Evolutionary conservation across 2,797 vertebrate species (phyloP), one percentile per base, ranked within the genome.

Genomic region (Propithecus perrieri): DNA sequence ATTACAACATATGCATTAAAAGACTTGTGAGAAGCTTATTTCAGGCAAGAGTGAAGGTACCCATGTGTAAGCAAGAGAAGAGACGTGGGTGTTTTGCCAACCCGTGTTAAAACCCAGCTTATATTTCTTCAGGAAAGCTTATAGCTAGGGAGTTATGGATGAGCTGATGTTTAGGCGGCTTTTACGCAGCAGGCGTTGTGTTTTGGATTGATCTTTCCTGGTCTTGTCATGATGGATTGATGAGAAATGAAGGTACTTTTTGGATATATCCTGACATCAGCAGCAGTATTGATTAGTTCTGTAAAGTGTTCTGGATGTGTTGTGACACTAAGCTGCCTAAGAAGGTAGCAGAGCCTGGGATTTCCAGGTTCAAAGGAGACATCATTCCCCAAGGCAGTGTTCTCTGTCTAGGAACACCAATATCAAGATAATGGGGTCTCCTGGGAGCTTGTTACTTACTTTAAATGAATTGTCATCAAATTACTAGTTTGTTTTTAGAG

Each of bases 371-470:
- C 85, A 85, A 65, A 97, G 87, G 63, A 95, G 84, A 95, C 14
- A 43, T 53, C 11, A 95, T 94, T 97, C 98, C 96, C 80, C 91
- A 96, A 97, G 96, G 76, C 46, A 48, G 48, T 33, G 17, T 17
- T 69, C 59, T 92, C 71, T 97, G 85, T 97, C 96, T 95, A 87
- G 87, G 61, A 89, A 96, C 97, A 97, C 91, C 65, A 55, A 2
- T 98, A 96, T 89, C 96, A 71, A 86, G 85, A 95, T 98, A 96
- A 97, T 83, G 85, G 86, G 59, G 20, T 97, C 96, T 95, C 94
- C 72, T 89, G 97, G 90, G 97, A 98, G 35, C 72, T 98, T 92
- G 92, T 93, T 98, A 98, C 89, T 97, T 72, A 71, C 97, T 98
- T 46, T 95, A 95, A 96, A 97, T 94, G n/a, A 92, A 86, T 91